These are phyloP conservation scores for Archocentrus centrarchus DNA, from an alignment of 2,113 vertebrate genomes.

Conservation along the genomic window DNA sequence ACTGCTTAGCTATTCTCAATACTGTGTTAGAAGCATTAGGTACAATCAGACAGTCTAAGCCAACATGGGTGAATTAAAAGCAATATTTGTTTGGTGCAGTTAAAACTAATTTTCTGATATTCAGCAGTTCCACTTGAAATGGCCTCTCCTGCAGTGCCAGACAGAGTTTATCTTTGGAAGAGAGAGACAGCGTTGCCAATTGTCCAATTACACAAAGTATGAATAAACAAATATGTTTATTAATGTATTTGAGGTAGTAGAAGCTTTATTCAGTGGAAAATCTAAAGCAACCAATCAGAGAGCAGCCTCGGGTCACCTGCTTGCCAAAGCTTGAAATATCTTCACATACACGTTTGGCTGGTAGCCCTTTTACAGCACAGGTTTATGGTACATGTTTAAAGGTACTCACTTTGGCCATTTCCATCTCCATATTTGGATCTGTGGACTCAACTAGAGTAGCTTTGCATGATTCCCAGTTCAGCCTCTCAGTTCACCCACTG, in stretches of 20 bases:
- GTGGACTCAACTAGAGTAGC: too few relatives aligned
- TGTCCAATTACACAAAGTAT: neutral
- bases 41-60: neutral
- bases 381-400: neutral
- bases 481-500: neutral
- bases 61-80: neutral
- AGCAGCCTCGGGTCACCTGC: neutral
- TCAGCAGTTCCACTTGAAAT: conserved; percentile 1
- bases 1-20: neutral
- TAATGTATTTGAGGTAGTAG: neutral
- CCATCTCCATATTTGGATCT: neutral
- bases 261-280: neutral
- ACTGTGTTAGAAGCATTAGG: neutral
- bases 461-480: neutral
- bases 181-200: neutral
- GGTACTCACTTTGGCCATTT: neutral
- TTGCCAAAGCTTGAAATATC: neutral
- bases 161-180: too few relatives aligned
- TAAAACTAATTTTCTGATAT: neutral
- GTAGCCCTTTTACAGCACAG: neutral
- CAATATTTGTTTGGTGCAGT: neutral
- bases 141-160: neutral
- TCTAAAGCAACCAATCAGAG: neutral
- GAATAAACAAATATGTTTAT: neutral
- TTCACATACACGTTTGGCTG: neutral